A percentile compares a stretch with the other conserved stretches of the same genome.
Evolutionary conservation across 2,113 vertebrate genomes (phyloP).

Genomic region (Tyto alba): DNA sequence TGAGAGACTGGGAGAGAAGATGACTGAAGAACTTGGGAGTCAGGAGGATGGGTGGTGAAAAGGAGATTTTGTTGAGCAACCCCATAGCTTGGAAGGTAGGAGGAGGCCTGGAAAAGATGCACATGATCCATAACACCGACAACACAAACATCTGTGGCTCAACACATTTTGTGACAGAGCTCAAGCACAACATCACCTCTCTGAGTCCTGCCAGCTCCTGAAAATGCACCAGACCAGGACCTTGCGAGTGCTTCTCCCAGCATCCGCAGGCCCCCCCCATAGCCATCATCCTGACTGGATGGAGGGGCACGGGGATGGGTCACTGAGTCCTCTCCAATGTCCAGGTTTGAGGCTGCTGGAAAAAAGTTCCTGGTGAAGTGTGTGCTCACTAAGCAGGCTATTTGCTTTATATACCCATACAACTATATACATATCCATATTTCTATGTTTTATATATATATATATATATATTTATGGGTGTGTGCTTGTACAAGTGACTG

Average conservation of each 20-base stretch:
- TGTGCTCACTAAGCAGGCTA: not conserved
- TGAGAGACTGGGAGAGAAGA: not conserved
- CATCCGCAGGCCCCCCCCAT: not conserved
- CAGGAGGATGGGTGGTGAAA: not conserved
- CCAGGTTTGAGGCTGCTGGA: not conserved
- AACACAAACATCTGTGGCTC: not conserved
- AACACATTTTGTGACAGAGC: not conserved
- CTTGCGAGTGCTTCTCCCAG: not conserved
- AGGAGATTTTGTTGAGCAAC: not conserved
- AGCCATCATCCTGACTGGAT: not conserved
- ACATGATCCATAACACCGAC: not conserved
- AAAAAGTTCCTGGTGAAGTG: not conserved
- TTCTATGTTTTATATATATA: too few relatives aligned
- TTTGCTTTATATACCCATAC: not conserved
- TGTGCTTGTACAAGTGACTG: too few relatives aligned
- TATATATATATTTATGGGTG: not conserved
- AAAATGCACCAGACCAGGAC: not conserved
- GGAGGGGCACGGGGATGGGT: not conserved
- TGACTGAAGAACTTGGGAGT: not conserved
- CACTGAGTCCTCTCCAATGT: not conserved
- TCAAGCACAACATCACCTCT: not conserved
- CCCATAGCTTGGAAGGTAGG: not conserved
- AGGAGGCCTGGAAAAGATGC: not conserved
- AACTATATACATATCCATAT: too few relatives aligned
- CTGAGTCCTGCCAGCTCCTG: not conserved